A percentile compares a stretch with the other conserved stretches of the same genome.
Evolutionary conservation across 2,797 vertebrate species (phyloP).

Genomic region (Eulemur mongoz): DNA sequence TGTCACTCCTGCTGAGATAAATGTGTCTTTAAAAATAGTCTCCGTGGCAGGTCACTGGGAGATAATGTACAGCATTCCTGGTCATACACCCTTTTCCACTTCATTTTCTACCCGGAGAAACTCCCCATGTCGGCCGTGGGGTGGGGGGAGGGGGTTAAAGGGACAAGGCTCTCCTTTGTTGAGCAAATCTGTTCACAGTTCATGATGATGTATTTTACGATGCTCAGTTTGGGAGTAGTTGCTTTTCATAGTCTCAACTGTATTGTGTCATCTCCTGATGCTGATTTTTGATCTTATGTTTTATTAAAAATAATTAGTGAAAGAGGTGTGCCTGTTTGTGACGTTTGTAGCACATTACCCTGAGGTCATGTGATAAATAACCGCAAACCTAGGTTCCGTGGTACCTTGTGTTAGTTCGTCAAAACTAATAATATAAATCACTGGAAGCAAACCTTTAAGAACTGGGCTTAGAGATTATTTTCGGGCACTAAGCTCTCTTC

Average conservation of each 20-base stretch:
- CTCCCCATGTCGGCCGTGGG: background rate
- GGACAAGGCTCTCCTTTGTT: background rate
- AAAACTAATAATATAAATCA: conserved; percentile 43
- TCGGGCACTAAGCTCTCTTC: background rate
- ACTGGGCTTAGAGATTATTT: conserved; percentile 3
- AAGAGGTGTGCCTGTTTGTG: conserved; percentile 12
- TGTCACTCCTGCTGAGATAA: conserved; percentile 66
- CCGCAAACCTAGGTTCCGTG: background rate
- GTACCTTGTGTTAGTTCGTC: background rate
- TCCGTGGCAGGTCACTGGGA: background rate
- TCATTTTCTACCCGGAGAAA: background rate
- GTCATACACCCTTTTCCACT: background rate
- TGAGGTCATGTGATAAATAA: conserved; percentile 6
- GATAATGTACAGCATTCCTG: background rate
- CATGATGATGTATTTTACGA: background rate
- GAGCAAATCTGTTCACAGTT: background rate
- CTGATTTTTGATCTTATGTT: conserved; percentile 37
- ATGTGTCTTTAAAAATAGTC: conserved; percentile 13
- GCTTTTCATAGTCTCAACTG: background rate
- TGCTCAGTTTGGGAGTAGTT: background rate
- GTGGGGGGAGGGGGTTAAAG: background rate
- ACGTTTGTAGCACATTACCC: background rate
- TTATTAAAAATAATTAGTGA: conserved; percentile 55
- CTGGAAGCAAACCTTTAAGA: background rate
- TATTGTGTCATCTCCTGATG: conserved; percentile 14